Evolutionary conservation across 2,113 vertebrate species (phyloP).

Genomic region (Apus apus): DNA sequence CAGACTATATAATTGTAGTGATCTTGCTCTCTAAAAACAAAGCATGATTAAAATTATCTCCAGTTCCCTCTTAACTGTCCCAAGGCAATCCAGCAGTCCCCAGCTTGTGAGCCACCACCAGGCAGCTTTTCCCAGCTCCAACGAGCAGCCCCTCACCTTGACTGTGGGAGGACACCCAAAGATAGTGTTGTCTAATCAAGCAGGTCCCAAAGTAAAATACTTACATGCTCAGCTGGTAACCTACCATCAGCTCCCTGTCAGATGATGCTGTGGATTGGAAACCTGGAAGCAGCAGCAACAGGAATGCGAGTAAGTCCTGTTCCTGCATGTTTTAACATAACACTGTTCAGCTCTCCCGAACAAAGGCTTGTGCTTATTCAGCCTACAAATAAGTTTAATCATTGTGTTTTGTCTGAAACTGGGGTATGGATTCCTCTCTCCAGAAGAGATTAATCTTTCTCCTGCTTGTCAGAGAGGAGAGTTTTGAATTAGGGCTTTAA

Average conservation of each 20-base stretch:
- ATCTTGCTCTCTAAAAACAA: background rate
- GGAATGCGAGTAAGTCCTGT: background rate
- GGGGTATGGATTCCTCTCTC: background rate
- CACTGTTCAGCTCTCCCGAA: background rate
- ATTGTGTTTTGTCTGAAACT: background rate
- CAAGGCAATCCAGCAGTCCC: constrained; percentile 22
- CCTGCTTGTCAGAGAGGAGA: background rate
- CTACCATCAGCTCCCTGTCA: background rate
- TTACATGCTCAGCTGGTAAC: background rate
- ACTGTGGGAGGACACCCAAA: accelerated
- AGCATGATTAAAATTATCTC: background rate
- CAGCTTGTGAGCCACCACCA: background rate
- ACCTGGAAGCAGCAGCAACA: background rate
- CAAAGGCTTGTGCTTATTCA: background rate
- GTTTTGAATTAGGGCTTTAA: background rate
- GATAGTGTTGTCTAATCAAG: background rate
- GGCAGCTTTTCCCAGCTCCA: background rate
- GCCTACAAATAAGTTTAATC: background rate
- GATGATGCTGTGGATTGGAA: background rate
- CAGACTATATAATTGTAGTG: background rate
- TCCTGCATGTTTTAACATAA: background rate
- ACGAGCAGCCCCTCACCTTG: accelerated
- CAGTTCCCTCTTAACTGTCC: background rate
- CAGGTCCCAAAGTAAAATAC: background rate
- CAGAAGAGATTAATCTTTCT: background rate